Percentiles rank a stretch among this genome's conserved stretches.
Evolutionary conservation across 2,797 vertebrate species (phyloP).

Genomic region (Spinus pinus): DNA sequence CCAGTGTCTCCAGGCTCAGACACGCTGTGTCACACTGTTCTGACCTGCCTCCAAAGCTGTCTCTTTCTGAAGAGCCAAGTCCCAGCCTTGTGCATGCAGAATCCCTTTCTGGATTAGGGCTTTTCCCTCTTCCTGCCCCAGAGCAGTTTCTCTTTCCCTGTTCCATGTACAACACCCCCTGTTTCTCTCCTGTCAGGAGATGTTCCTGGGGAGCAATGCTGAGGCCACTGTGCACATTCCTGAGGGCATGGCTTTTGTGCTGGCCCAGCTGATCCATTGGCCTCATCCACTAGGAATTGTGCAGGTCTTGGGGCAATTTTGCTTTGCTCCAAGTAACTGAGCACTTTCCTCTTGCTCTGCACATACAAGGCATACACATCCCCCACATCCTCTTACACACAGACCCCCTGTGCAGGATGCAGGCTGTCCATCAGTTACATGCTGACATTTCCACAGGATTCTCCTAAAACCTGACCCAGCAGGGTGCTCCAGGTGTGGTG

Average conservation of each 20-base stretch:
- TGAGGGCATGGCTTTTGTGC: neutral
- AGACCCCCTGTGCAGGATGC: neutral
- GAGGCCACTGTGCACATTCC: neutral
- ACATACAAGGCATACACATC: accelerated
- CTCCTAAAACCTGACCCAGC: neutral
- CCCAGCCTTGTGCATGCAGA: neutral
- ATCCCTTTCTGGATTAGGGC: neutral
- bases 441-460: neutral
- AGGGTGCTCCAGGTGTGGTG: neutral
- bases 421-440: neutral
- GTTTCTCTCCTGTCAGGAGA: neutral
- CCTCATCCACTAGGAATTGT: neutral
- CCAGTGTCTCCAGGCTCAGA: neutral
- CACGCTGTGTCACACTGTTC: accelerated
- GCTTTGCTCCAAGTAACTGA: neutral
- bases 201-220: neutral
- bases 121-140: neutral
- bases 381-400: accelerated
- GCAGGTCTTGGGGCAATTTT: neutral
- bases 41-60: neutral
- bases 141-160: neutral
- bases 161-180: accelerated
- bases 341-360: neutral
- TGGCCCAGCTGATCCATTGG: neutral
- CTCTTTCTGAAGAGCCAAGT: neutral